Conservation (phyloP, 1,140 invertebrate species). For the Dendroctonus valens region DNA sequence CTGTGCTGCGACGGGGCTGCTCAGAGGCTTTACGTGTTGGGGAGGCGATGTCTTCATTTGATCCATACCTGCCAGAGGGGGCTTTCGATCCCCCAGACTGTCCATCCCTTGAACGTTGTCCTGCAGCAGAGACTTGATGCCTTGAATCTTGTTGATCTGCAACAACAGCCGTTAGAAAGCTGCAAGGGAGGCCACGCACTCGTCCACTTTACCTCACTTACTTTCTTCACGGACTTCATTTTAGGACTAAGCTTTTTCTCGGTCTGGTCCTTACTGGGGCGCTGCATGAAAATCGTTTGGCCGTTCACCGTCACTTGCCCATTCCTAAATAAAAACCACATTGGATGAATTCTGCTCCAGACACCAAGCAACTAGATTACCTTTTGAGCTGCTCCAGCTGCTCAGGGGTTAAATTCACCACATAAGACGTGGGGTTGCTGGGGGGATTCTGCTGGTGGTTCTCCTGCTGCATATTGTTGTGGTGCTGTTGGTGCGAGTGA, state of each 20-base stretch:
- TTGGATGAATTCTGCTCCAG: too few species aligned
- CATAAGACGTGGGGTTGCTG: slow-evolving; percentile 46
- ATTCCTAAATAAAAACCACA: slow-evolving; percentile 30
- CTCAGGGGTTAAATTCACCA: slow-evolving; percentile 50
- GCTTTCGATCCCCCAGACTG: slow-evolving; percentile 12
- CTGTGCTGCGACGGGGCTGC: slow-evolving; percentile 27
- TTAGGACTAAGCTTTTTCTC: slow-evolving; percentile 49
- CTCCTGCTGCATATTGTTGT: slow-evolving; percentile 35
- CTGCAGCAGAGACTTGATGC: slow-evolving; percentile 34
- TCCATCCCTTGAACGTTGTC: slow-evolving; percentile 25
- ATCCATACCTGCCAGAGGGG: slow-evolving; percentile 10
- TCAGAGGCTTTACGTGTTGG: slow-evolving; percentile 30
- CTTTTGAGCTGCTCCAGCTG: slow-evolving; percentile 49
- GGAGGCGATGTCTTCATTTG: slow-evolving; percentile 29
- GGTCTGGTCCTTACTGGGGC: slow-evolving; percentile 42
- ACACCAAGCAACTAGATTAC: slow-evolving; percentile 4
- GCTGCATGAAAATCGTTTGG: slow-evolving; percentile 50
- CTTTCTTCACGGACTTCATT: slow-evolving; percentile 44
- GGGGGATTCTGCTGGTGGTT: slow-evolving; percentile 32
- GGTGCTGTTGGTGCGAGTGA: slow-evolving; percentile 35
- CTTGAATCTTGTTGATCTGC: slow-evolving; percentile 32
- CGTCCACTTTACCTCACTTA: slow-evolving; percentile 29
- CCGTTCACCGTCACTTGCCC: slow-evolving; percentile 51
- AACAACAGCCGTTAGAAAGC: not conserved
- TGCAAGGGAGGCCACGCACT: not conserved